A percentile compares a stretch with the other conserved stretches of the same genome.
phyloP scores from a whole-genome alignment of 2,888 invertebrate species.

The Gandaritis pyraliata region DNA sequence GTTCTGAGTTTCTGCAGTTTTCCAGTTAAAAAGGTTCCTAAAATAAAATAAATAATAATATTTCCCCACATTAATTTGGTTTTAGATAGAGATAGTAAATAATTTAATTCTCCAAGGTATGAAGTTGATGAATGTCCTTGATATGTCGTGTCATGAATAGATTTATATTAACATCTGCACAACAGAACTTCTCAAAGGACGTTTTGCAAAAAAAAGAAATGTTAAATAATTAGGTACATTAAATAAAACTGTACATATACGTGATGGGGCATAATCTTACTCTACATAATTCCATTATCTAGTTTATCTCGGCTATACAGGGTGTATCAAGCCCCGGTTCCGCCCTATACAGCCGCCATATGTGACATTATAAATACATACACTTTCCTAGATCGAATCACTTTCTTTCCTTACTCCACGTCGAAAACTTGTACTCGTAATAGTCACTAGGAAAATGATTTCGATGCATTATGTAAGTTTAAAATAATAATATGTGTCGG shows the following conservation, averaged over 20 bases:
- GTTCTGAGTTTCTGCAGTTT: too few relatives aligned
- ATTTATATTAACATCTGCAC: too few relatives aligned
- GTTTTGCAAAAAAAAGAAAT: too few relatives aligned
- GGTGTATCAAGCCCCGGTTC: slow-evolving; percentile 57
- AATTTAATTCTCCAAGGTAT: too few relatives aligned
- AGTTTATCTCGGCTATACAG: slow-evolving; percentile 53
- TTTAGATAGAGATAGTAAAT: too few relatives aligned
- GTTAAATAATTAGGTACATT: too few relatives aligned
- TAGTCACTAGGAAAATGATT: slow-evolving; percentile 54
- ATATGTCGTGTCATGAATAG: too few relatives aligned
- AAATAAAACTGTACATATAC: neutral
- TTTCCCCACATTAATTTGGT: too few relatives aligned
- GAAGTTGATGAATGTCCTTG: too few relatives aligned
- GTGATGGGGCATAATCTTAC: slow-evolving; percentile 37
- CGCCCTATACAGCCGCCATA: slow-evolving; percentile 41
- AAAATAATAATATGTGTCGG: neutral
- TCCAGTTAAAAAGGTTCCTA: too few relatives aligned
- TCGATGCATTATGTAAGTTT: slow-evolving; percentile 63
- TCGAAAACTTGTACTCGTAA: slow-evolving; percentile 39
- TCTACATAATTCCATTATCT: slow-evolving; percentile 47
- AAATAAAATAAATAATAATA: too few relatives aligned
- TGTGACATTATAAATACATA: slow-evolving; percentile 44
- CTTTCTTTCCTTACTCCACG: slow-evolving; percentile 59
- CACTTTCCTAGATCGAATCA: slow-evolving; percentile 46
- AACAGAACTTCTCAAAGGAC: too few relatives aligned